Base-by-base conservation (phyloP, 2,888 invertebrate species). In the Pollenia angustigena region DNA sequence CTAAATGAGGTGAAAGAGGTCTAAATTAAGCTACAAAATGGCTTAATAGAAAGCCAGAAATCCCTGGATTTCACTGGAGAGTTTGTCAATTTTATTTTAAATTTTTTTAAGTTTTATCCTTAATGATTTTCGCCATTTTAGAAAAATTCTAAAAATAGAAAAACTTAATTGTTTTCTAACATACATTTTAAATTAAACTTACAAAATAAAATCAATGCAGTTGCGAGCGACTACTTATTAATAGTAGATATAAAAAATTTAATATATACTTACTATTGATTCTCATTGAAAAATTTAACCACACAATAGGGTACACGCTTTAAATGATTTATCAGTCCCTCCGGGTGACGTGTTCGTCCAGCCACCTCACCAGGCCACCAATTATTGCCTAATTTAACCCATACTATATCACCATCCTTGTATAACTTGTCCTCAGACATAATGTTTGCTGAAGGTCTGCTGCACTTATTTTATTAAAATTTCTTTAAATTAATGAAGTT, bases 321-420 rank as follows among this genome's bases (percentile, higher is more conserved):
- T 90, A 96, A 95, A 64, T 90, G 88, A 78, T 95, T 95, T 66
- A 94, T 93, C 85, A 96, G 93, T 89, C 96, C 94, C 91, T 96
- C 96, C 89, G 95, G 95, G 40, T 96, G 96, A 80, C 97, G 93
- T 90, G 94, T 94, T 76, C 94, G 93, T 87, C 95, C 95, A 64
- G 95, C 95, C 85, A 97, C 97, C 92, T 96, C 96, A 12, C 97
- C 97, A 42, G 97, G 97, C 97, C 97, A 97, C 97, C 97, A 97
- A 90, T 95, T 95, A 56, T 95, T 94, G 54, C 96, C 96, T 87
- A 97, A 93, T 93, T 97, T 97, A 23, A 97, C 97, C 97, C 97
- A 97, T 88, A 97, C 97, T 90, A 97, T 94, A 90, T 97, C 97
- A 75, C 96, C 96, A 90, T 96, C 95, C 90, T 94, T 94, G 94